These are phyloP conservation scores for Lasius platythorax DNA, from an alignment of 2,888 invertebrate species.

Conservation along the genomic window DNA sequence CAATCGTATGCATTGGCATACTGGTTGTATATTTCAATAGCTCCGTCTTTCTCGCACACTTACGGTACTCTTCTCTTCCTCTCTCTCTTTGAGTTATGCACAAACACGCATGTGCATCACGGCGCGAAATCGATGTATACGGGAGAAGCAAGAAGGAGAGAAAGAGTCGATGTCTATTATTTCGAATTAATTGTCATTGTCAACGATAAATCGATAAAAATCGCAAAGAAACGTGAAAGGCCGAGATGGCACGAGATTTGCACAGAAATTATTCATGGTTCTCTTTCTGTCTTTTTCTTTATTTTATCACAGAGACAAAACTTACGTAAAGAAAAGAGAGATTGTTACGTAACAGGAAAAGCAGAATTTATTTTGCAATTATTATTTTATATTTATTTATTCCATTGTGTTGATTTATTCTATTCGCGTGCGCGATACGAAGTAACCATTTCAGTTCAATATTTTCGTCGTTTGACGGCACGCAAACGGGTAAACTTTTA, in stretches of 20 bases:
- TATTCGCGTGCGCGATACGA: background rate
- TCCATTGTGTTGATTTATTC: background rate
- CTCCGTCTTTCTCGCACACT: background rate
- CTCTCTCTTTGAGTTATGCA: constrained; percentile 67
- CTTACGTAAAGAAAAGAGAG: background rate
- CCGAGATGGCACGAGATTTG: background rate
- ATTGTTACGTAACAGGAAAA: background rate
- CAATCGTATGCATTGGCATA: constrained; percentile 40
- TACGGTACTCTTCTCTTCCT: constrained; percentile 26
- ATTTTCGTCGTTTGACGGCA: constrained; percentile 28
- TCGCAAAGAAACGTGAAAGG: constrained; percentile 29
- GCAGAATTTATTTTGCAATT: background rate
- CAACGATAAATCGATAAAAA: constrained; percentile 70
- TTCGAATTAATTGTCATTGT: constrained; percentile 77
- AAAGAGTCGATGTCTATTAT: constrained; percentile 73
- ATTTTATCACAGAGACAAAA: background rate
- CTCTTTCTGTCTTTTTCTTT: background rate
- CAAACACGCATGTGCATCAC: constrained; percentile 69
- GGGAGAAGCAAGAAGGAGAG: constrained; percentile 39
- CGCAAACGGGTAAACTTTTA: constrained; percentile 27
- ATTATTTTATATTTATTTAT: constrained; percentile 3
- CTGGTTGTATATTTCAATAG: constrained; percentile 52
- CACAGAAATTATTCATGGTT: constrained; percentile 7
- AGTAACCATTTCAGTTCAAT: background rate
- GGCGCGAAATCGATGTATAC: constrained; percentile 39